Base-by-base conservation (phyloP, 2,113 vertebrate species). In the Leucosticte australis region DNA sequence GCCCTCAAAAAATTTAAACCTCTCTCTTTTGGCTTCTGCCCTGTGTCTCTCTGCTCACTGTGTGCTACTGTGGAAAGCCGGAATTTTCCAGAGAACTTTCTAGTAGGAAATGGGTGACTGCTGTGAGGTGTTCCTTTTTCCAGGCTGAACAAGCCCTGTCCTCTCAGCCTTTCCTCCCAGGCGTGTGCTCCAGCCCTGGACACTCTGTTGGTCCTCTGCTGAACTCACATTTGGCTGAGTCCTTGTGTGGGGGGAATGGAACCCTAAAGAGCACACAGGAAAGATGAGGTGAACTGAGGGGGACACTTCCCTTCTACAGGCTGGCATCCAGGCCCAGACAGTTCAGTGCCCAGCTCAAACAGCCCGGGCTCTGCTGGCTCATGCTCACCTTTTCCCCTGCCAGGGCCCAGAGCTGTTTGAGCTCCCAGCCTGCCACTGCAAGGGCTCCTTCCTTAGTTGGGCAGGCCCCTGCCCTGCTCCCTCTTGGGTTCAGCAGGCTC, bases 201-300 rank as follows among this genome's bases (percentile, higher is more conserved):
- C 35, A 4, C 12, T 8, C 0, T 6, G 3, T 11, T 21, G 3
- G 13, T 7, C 13, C 27, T 49, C 28, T 46, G 44, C 53, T 81
- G 44, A 12, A 6, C 18, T 44, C 9, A 6, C 0, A 9, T 46
- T 22, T n/a, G n/a, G 24, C 17, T 8, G 1, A 4, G 6, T 60
- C 35, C 10, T 21, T 8, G 2, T 39, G 0, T 1, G 12, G 31
- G 31, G 3, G 3, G 1, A 39, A 1, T 1, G 5, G 37, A 68
- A 9, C 18, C 37, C 37, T 26, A n/a, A 59, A 21, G 17, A 8
- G 21, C 44, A 4, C 2, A 27, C 6, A 19, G 39, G 1, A 26
- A 15, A 11, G 28, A 6, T 30, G 80, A 46, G 17, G 9, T 42
- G 31, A 24, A 12, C 28, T 53, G 22, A 8, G 17, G 21, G 41